Evolutionary conservation across 2,797 vertebrate species (phyloP).

Genomic region (Spondyliosoma cantharus): DNA sequence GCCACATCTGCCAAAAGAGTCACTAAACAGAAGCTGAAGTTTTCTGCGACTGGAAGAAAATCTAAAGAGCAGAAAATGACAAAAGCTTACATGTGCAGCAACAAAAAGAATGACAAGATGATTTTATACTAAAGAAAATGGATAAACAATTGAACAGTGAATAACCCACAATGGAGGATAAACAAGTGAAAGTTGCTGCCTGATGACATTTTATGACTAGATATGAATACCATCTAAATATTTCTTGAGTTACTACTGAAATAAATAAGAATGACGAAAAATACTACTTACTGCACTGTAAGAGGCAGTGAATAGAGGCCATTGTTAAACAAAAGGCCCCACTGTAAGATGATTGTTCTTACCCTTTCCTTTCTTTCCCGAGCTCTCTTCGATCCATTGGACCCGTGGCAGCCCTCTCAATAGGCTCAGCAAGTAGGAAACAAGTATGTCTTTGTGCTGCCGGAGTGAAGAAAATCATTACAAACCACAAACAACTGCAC

Average conservation of each 20-base stretch:
- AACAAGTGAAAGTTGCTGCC: not conserved
- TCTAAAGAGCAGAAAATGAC: conserved; percentile 78
- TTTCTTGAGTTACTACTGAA: conserved; percentile 5
- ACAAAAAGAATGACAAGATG: not conserved
- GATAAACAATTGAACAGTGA: not conserved
- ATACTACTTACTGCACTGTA: not conserved
- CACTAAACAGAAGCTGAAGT: conserved; percentile 96
- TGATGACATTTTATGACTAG: not conserved
- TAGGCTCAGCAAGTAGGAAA: conserved; percentile 93
- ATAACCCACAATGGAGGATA: not conserved
- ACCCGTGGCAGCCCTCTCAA: conserved; percentile 93
- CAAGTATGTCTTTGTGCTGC: conserved; percentile 94
- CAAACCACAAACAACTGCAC: conserved; percentile 43
- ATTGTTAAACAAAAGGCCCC: conserved; percentile 34
- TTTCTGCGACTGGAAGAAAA: conserved; percentile 93
- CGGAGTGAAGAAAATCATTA: conserved; percentile 68
- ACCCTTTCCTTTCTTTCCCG: conserved; percentile 92
- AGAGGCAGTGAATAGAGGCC: conserved; percentile 17
- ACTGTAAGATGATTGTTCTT: conserved; percentile 72
- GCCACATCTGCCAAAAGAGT: conserved; percentile 94
- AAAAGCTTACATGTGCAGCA: not conserved
- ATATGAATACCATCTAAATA: not conserved
- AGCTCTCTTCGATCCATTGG: conserved; percentile 96
- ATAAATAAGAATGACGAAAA: conserved; percentile 6
- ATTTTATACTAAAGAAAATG: not conserved